Percentiles rank a stretch among this genome's conserved stretches.
Evolutionary conservation across 1,140 invertebrate species (phyloP).

Genomic region (Brachionus rotundiformis): DNA sequence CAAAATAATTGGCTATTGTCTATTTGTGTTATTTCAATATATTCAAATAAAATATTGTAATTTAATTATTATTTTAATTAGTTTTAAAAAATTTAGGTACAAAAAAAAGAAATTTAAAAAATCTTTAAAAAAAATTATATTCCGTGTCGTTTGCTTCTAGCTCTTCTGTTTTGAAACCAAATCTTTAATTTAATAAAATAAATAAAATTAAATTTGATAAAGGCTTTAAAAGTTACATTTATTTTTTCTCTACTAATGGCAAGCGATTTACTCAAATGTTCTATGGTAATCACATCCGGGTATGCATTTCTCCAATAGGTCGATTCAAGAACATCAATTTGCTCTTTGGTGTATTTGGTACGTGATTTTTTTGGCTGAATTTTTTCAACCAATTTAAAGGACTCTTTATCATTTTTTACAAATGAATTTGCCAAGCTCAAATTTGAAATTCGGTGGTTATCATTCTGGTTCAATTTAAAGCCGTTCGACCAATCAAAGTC

Average conservation of each 20-base stretch:
- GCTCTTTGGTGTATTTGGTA: constrained; percentile 50
- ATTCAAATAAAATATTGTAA: background rate
- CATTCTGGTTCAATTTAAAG: background rate
- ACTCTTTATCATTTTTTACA: constrained; percentile 24
- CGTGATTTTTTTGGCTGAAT: constrained; percentile 40
- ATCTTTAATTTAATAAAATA: constrained; percentile 12
- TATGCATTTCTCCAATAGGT: constrained; percentile 50
- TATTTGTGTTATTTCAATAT: too few species aligned
- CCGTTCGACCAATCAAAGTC: background rate
- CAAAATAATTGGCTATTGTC: too few species aligned
- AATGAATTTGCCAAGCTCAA: background rate
- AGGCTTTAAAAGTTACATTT: constrained; percentile 19
- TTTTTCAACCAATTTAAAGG: constrained; percentile 48
- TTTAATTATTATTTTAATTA: background rate
- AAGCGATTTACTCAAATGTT: constrained; percentile 28
- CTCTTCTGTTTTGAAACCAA: constrained; percentile 48
- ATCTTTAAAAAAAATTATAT: background rate
- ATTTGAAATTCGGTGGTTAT: background rate
- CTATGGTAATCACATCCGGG: constrained; percentile 40
- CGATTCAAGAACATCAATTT: constrained; percentile 43
- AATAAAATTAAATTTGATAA: background rate
- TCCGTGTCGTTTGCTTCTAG: constrained; percentile 40
- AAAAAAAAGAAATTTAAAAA: background rate
- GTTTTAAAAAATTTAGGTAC: background rate
- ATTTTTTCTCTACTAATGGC: constrained; percentile 45